Evolutionary conservation across 2,797 vertebrate genomes (phyloP).

Genomic region (Emydoidea blandingii): DNA sequence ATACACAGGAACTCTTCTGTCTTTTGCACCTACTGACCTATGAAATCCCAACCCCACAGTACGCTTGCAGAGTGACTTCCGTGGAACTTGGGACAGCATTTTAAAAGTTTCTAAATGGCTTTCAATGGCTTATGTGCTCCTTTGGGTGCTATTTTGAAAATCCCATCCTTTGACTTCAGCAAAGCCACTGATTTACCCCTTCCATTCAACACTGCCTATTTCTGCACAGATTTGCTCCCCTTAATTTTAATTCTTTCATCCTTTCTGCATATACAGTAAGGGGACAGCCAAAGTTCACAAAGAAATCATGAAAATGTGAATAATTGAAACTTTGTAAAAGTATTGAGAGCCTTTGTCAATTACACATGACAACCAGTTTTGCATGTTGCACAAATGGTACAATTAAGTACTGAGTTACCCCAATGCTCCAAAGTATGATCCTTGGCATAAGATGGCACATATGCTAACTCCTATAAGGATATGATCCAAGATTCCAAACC

Average conservation of each 20-base stretch:
- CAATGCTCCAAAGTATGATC: neutral
- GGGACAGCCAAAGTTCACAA: neutral
- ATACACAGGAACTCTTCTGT: neutral
- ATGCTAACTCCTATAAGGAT: neutral
- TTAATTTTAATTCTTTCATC: neutral
- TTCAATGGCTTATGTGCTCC: neutral
- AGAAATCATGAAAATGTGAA: neutral
- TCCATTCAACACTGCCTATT: neutral
- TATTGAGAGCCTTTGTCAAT: neutral
- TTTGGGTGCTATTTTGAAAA: neutral
- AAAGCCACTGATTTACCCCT: neutral
- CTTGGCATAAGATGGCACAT: neutral
- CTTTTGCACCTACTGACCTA: neutral
- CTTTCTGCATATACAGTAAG: neutral
- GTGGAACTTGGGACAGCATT: neutral
- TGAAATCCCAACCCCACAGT: neutral
- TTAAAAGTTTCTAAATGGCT: conserved; percentile 8
- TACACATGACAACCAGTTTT: neutral
- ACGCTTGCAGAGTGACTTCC: neutral
- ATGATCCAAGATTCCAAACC: neutral
- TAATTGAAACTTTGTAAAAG: neutral
- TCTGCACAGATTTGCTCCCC: neutral
- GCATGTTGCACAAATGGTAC: neutral
- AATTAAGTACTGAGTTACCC: neutral
- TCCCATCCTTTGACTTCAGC: neutral